These are phyloP conservation scores for Gymnothorax javanicus DNA, from an alignment of 2,797 vertebrate genomes.

Conservation along the genomic window DNA sequence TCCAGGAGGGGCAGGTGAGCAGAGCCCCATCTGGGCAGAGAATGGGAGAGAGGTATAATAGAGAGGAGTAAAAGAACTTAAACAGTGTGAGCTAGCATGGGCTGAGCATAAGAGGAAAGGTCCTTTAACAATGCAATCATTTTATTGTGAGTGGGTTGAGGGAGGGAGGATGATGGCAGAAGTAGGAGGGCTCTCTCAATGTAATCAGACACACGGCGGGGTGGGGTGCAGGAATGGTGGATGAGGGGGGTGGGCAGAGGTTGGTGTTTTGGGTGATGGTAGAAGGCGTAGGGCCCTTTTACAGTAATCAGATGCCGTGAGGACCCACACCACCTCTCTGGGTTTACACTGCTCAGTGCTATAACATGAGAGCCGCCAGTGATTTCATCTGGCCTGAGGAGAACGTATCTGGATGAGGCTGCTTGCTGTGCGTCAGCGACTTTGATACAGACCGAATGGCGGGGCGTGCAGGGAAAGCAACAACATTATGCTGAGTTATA, in stretches of 20 bases:
- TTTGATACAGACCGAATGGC: not conserved
- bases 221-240: too few species aligned
- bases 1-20: conserved; percentile 78
- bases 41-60: not conserved
- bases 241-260: not conserved
- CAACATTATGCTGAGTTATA: conserved; percentile 23
- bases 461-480: not conserved
- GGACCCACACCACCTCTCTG: not conserved
- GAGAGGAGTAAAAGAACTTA: not conserved
- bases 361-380: not conserved
- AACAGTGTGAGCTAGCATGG: not conserved
- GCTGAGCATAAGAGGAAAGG: not conserved
- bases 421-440: too few species aligned
- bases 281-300: not conserved
- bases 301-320: not conserved
- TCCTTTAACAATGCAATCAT: too few species aligned
- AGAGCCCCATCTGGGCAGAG: not conserved
- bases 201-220: conserved; percentile 1
- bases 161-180: not conserved
- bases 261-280: not conserved
- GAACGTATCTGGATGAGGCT: conserved; percentile 2
- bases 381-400: not conserved
- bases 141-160: not conserved
- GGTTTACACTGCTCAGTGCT: not conserved
- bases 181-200: not conserved